Percentiles rank a stretch among this genome's conserved stretches.
Evolutionary conservation across 2,113 vertebrate species (phyloP).

Genomic region (Porphyrio hochstetteri): DNA sequence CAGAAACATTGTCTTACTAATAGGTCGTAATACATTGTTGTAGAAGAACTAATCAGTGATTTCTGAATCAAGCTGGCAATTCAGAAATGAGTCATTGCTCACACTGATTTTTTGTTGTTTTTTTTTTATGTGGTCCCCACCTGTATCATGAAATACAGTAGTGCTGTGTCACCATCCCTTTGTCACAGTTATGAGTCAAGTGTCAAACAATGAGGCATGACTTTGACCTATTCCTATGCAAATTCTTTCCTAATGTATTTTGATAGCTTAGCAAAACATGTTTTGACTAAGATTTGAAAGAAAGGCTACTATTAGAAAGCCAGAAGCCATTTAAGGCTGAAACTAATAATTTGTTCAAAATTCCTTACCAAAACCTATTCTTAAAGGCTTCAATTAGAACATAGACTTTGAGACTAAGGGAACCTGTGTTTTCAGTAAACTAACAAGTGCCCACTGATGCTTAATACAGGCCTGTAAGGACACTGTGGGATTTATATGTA

Average conservation of each 20-base stretch:
- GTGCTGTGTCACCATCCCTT: not conserved
- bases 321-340: not conserved
- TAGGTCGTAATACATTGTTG: conserved; percentile 34
- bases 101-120: not conserved
- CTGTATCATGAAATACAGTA: not conserved
- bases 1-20: conserved; percentile 15
- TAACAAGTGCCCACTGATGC: accelerated
- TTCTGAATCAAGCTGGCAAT: conserved; percentile 43
- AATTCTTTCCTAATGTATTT: not conserved
- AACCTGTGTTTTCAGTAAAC: not conserved
- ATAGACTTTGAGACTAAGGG: not conserved
- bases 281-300: conserved; percentile 6
- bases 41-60: conserved; percentile 53
- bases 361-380: not conserved
- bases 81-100: conserved; percentile 47
- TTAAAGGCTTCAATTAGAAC: not conserved
- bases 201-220: not conserved
- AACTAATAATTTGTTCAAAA: not conserved
- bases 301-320: not conserved
- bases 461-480: not conserved
- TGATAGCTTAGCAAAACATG: not conserved
- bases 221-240: conserved; percentile 2
- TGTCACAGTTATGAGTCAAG: conserved; percentile 22
- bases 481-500: not conserved
- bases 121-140: not conserved